phyloP scores from a whole-genome alignment of 2,113 vertebrate genomes.

The Rhodinocichla rosea region DNA sequence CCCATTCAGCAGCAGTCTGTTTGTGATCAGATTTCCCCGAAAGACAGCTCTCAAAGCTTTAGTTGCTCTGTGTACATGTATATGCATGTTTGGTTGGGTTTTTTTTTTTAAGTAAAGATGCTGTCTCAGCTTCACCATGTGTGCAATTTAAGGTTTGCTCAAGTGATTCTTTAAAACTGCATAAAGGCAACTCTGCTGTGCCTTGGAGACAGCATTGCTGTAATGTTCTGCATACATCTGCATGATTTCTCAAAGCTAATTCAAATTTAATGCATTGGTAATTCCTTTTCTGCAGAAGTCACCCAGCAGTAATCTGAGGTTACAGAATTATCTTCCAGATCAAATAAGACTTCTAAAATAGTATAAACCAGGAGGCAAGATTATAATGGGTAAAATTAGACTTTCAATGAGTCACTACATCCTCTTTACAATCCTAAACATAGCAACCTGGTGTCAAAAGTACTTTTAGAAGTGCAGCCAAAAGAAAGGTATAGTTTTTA shows the following conservation, averaged over 20 bases:
- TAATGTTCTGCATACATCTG: constrained; percentile 78
- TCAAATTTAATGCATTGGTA: constrained; percentile 82
- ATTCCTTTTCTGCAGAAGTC: constrained; percentile 72
- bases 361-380: constrained; percentile 60
- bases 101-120: constrained; percentile 47
- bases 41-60: constrained; percentile 57
- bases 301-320: constrained; percentile 76
- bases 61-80: constrained; percentile 13
- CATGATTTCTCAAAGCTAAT: constrained; percentile 80
- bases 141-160: constrained; percentile 75
- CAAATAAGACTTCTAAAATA: constrained; percentile 70
- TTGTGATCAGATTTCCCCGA: constrained; percentile 65
- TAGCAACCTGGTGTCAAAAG: constrained; percentile 14
- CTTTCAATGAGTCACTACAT: constrained; percentile 48
- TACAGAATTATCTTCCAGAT: constrained; percentile 72
- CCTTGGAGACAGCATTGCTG: constrained; percentile 71
- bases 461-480: constrained; percentile 32
- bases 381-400: constrained; percentile 61
- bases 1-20: constrained; percentile 53
- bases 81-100: neutral
- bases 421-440: constrained; percentile 34
- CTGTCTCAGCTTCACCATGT: constrained; percentile 76
- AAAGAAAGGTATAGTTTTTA: neutral
- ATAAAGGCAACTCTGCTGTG: constrained; percentile 75
- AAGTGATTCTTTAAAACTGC: constrained; percentile 79